Conservation (phyloP, 2,888 invertebrate genomes). For the Thelaira solivaga region DNA sequence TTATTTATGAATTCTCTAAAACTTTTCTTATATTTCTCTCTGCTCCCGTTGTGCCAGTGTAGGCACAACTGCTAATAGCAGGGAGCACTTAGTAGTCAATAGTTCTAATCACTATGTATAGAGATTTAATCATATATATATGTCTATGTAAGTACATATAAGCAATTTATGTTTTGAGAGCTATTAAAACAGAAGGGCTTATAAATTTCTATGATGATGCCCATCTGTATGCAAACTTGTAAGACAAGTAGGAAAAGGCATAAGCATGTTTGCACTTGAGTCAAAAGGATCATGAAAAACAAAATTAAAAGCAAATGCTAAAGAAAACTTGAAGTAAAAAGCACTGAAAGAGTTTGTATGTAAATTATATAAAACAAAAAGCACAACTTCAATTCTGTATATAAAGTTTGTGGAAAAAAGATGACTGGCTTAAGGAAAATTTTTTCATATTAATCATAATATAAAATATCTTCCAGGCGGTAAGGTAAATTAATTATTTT, state of each 20-base stretch:
- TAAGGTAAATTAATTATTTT: no score
- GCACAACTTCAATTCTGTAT: no score
- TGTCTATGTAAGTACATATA: no score
- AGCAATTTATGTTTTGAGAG: background rate
- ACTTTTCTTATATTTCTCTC: background rate
- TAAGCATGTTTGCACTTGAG: background rate
- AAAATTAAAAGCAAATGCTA: no score
- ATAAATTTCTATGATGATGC: background rate
- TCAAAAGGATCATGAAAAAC: conserved; percentile 15
- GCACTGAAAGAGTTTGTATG: no score
- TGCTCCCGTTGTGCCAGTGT: background rate
- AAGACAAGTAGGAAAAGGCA: background rate
- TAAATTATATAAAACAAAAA: no score
- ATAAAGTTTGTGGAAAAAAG: no score
- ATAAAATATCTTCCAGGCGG: no score
- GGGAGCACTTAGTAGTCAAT: background rate
- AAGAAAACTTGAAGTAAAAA: no score
- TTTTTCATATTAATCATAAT: no score
- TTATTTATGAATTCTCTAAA: no score
- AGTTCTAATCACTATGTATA: background rate
- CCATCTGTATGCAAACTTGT: background rate
- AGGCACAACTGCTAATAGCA: background rate
- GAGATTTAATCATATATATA: background rate
- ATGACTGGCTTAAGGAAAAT: no score
- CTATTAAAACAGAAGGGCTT: background rate